A percentile compares a stretch with the other conserved stretches of the same genome.
Conservation (phyloP, 2,888 invertebrate genomes). For the Melanostoma scalare region DNA sequence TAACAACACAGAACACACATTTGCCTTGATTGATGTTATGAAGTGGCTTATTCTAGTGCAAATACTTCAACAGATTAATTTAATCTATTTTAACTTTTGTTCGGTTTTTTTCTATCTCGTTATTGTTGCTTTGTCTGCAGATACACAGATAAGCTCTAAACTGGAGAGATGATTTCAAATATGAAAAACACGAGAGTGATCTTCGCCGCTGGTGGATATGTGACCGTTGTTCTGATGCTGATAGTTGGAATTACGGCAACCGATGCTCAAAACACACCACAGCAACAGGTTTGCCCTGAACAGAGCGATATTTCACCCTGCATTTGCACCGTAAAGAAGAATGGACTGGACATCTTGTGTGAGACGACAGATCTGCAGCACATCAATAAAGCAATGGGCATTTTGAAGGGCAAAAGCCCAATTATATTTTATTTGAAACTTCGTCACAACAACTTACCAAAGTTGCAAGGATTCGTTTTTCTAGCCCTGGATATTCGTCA, state of each 20-base stretch:
- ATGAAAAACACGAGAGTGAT: constrained; percentile 47
- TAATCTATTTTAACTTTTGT: constrained; percentile 51
- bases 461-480: constrained; percentile 93
- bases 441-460: constrained; percentile 92
- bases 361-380: constrained; percentile 92
- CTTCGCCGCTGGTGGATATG: constrained; percentile 30
- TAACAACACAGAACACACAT: constrained; percentile 5
- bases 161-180: constrained; percentile 64
- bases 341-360: constrained; percentile 93
- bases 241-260: constrained; percentile 46
- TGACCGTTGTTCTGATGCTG: constrained; percentile 32
- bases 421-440: constrained; percentile 94
- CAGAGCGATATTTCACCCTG: constrained; percentile 90
- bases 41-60: constrained; percentile 25
- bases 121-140: constrained; percentile 23
- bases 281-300: constrained; percentile 88
- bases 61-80: constrained; percentile 44
- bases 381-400: constrained; percentile 91
- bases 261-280: constrained; percentile 77
- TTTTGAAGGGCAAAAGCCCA: constrained; percentile 90
- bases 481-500: constrained; percentile 94
- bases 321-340: constrained; percentile 92
- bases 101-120: constrained; percentile 2
- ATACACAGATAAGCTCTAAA: constrained; percentile 51
- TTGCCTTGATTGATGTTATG: constrained; percentile 42